Percentiles rank a stretch among this genome's conserved stretches.
These are phyloP conservation scores for Cinara cedri DNA, from an alignment of 2,888 invertebrate genomes.

Conservation along the genomic window DNA sequence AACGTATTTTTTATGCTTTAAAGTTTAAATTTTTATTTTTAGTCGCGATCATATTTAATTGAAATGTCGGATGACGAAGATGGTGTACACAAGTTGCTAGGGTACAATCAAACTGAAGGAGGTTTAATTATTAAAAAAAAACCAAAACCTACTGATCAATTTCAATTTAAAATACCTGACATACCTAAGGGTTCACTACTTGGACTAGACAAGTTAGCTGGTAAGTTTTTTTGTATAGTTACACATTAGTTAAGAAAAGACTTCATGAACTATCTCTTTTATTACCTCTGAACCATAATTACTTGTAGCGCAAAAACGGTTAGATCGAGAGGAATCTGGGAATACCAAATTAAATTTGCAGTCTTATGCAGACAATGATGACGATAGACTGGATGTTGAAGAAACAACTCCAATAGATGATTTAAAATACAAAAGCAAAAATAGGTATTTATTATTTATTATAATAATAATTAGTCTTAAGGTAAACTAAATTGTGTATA, in stretches of 20 bases:
- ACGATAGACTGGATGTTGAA: slow-evolving; percentile 60
- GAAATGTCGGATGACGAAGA: slow-evolving; percentile 63
- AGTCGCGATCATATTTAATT: neutral
- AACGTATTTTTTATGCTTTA: too few species aligned
- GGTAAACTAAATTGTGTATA: neutral
- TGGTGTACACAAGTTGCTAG: slow-evolving; percentile 76
- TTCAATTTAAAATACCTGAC: slow-evolving; percentile 74
- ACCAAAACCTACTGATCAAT: slow-evolving; percentile 63
- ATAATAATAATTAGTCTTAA: neutral
- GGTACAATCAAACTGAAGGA: slow-evolving; percentile 70
- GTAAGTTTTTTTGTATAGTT: slow-evolving; percentile 59
- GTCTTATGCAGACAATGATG: slow-evolving; percentile 70
- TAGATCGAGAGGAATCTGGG: slow-evolving; percentile 62
- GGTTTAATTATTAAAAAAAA: slow-evolving; percentile 78
- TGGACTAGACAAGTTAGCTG: slow-evolving; percentile 85
- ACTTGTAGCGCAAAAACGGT: slow-evolving; percentile 62
- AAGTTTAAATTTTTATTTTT: neutral
- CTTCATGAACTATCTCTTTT: neutral
- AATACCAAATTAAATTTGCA: slow-evolving; percentile 62
- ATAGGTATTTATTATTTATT: slow-evolving; percentile 14
- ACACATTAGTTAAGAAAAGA: neutral
- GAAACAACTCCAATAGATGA: neutral
- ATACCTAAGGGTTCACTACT: slow-evolving; percentile 70
- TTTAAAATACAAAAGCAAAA: slow-evolving; percentile 57
- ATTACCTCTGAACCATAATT: neutral